These are phyloP conservation scores for Pollachius pollachius DNA, from an alignment of 2,113 vertebrate species.

Conservation along the genomic window DNA sequence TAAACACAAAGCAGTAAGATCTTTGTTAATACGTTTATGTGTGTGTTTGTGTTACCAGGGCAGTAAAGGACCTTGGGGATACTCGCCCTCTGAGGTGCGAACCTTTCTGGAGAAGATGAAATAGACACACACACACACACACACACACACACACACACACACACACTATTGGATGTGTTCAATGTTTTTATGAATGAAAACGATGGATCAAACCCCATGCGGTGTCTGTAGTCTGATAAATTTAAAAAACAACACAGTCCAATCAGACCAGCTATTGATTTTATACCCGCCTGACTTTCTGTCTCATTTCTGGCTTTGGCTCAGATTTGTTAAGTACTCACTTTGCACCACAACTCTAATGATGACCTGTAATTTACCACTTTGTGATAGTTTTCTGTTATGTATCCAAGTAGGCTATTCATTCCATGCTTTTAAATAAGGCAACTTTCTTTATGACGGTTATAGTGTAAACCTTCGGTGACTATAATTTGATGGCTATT, in stretches of 20 bases:
- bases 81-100: conserved; percentile 80
- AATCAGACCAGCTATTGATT: not conserved
- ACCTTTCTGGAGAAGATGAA: conserved; percentile 78
- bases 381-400: too few relatives aligned
- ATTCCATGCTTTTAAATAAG: conserved; percentile 4
- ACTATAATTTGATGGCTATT: conserved; percentile 44
- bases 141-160: not conserved
- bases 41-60: conserved; percentile 70
- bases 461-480: conserved; percentile 49
- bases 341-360: too few relatives aligned
- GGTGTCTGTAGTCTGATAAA: conserved; percentile 61
- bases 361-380: too few relatives aligned
- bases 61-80: conserved; percentile 81
- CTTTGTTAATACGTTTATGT: not conserved
- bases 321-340: too few relatives aligned
- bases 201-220: conserved; percentile 59
- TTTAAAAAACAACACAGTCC: conserved; percentile 21
- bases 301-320: too few relatives aligned
- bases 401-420: too few relatives aligned
- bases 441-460: conserved; percentile 48
- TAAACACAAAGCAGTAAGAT: too few relatives aligned
- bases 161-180: conserved; percentile 3
- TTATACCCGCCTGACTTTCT: too few relatives aligned
- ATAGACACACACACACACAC: conserved; percentile 34
- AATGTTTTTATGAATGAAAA: conserved; percentile 58